Conservation (phyloP, 2,797 vertebrate genomes). For the Paratrypauchen microcephalus region DNA sequence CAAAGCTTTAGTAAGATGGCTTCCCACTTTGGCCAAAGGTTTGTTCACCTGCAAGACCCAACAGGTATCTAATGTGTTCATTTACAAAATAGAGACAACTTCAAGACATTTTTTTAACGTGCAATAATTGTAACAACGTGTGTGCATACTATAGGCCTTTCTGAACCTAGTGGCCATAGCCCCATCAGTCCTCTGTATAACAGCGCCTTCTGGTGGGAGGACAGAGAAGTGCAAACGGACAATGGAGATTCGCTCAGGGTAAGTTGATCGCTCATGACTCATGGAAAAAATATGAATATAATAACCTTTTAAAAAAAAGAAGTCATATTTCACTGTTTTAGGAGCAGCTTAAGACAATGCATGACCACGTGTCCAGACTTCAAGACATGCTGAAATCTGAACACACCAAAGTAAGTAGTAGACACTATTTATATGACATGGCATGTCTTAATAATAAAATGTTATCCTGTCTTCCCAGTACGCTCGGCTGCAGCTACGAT, state of each 20-base stretch:
- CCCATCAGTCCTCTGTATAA: constrained; percentile 5
- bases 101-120: too few relatives aligned
- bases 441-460: not conserved
- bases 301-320: too few relatives aligned
- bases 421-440: not conserved
- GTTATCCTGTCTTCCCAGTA: constrained; percentile 31
- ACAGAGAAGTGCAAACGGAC: constrained; percentile 32
- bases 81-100: not conserved
- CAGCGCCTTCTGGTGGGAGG: constrained; percentile 43
- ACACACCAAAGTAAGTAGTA: constrained; percentile 58
- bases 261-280: not conserved
- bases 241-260: constrained; percentile 56
- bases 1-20: constrained; percentile 49
- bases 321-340: too few relatives aligned
- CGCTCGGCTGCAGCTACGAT: constrained; percentile 61
- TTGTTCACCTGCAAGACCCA: constrained; percentile 12
- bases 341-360: constrained; percentile 68
- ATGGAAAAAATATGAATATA: too few relatives aligned
- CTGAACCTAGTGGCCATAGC: constrained; percentile 16
- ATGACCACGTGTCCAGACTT: constrained; percentile 65
- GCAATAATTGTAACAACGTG: not conserved
- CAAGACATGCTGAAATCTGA: constrained; percentile 69
- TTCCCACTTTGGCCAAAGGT: constrained; percentile 28
- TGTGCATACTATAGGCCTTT: constrained; percentile 21
- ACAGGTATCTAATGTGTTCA: constrained; percentile 46